Percentiles rank a stretch among this genome's conserved stretches.
phyloP scores from a whole-genome alignment of 2,888 invertebrate genomes.

The Lamellibrachia satsuma region DNA sequence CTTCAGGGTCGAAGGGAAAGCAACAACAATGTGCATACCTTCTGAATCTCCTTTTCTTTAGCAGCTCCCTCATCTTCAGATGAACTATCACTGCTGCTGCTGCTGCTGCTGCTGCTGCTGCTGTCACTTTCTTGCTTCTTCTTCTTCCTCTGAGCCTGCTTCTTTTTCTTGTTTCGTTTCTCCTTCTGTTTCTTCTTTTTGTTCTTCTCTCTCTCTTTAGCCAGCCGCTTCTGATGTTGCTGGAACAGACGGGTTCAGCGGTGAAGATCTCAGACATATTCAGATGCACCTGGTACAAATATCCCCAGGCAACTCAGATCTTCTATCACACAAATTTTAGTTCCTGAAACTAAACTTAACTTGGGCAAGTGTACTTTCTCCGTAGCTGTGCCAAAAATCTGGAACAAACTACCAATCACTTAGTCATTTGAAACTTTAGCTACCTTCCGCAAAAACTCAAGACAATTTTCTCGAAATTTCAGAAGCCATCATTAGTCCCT shows the following conservation, averaged over 20 bases:
- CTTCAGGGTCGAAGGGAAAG: not conserved
- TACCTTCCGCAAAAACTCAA: no score
- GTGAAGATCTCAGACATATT: not conserved
- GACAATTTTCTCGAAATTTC: no score
- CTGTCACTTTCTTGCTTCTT: slow-evolving; percentile 37
- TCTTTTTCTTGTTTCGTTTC: slow-evolving; percentile 56
- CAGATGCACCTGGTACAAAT: no score
- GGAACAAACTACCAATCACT: no score
- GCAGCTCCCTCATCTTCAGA: slow-evolving; percentile 47
- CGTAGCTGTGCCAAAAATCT: no score
- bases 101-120: not conserved
- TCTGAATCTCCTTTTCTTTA: slow-evolving; percentile 50
- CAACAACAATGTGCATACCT: slow-evolving; percentile 44
- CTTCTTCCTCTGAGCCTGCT: slow-evolving; percentile 50
- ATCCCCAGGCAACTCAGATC: no score
- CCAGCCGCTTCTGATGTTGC: slow-evolving; percentile 54
- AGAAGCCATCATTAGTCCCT: no score
- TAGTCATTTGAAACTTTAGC: no score
- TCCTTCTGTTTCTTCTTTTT: slow-evolving; percentile 45
- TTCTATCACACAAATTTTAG: no score
- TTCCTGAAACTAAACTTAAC: no score
- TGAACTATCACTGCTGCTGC: not conserved
- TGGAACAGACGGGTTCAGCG: slow-evolving; percentile 35
- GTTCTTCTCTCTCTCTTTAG: slow-evolving; percentile 32
- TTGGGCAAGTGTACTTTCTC: no score